Conservation (phyloP, 2,797 vertebrate genomes). For the Syngnathus acus region DNA sequence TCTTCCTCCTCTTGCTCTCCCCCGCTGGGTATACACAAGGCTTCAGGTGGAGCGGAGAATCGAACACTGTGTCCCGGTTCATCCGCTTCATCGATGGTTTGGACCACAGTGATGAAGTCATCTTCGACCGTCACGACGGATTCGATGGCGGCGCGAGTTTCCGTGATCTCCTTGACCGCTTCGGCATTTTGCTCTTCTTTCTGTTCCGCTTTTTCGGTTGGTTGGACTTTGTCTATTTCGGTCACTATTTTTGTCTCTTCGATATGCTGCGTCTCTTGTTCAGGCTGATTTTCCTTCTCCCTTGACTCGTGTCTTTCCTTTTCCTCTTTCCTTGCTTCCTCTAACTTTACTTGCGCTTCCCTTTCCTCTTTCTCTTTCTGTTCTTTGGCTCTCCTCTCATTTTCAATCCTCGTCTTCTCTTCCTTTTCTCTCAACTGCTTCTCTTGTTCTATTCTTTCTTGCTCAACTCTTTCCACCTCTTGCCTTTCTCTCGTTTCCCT, state of each 20-base stretch:
- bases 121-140: slow-evolving; percentile 96
- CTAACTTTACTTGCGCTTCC: neutral
- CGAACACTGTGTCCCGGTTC: slow-evolving; percentile 86
- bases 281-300: neutral
- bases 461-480: neutral
- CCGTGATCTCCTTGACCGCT: slow-evolving; percentile 48
- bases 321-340: neutral
- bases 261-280: neutral
- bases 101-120: slow-evolving; percentile 95
- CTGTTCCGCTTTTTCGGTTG: slow-evolving; percentile 6
- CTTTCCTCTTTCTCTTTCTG: slow-evolving; percentile 23
- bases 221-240: neutral
- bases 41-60: slow-evolving; percentile 79
- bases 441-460: slow-evolving; percentile 8
- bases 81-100: slow-evolving; percentile 90
- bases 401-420: neutral
- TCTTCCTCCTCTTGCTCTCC: slow-evolving; percentile 70
- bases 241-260: neutral
- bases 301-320: neutral
- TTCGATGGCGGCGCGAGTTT: slow-evolving; percentile 83
- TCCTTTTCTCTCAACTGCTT: neutral
- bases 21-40: slow-evolving; percentile 55
- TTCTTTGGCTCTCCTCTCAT: neutral
- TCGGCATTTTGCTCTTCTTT: slow-evolving; percentile 18
- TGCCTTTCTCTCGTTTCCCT: neutral